Percentiles rank a stretch among this genome's conserved stretches.
These are phyloP conservation scores for Pituophis catenifer DNA, from an alignment of 2,113 vertebrate species.

Conservation along the genomic window DNA sequence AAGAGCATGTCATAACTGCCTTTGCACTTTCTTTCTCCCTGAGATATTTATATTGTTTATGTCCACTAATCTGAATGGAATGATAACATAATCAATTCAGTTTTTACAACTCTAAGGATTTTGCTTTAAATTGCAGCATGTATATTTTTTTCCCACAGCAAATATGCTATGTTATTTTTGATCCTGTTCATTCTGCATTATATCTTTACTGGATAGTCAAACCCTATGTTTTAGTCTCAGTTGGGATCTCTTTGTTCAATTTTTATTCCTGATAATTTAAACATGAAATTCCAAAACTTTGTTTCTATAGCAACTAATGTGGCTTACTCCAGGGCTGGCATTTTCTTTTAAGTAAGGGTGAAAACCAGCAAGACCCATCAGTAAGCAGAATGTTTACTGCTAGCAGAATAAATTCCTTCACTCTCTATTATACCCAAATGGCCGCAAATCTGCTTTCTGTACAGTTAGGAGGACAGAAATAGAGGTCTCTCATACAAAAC, in stretches of 20 bases:
- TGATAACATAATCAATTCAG: conserved; percentile 12
- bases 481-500: background rate
- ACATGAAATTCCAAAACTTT: conserved; percentile 49
- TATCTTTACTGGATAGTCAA: conserved; percentile 47
- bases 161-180: conserved; percentile 33
- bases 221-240: conserved; percentile 45
- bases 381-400: background rate
- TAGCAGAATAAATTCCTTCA: background rate
- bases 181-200: conserved; percentile 40
- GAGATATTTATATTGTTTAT: conserved; percentile 10
- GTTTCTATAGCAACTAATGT: conserved; percentile 73
- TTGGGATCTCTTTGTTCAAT: conserved; percentile 53
- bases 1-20: conserved; percentile 4
- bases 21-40: background rate
- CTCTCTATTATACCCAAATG: background rate
- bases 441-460: background rate
- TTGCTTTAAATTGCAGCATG: background rate
- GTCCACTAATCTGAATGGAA: background rate
- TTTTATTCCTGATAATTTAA: conserved; percentile 67
- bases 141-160: background rate
- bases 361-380: background rate
- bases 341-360: conserved; percentile 60
- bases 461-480: background rate
- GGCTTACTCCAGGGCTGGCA: conserved; percentile 54
- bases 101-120: conserved; percentile 1